Conservation (phyloP, 2,113 vertebrate genomes). For the Physeter macrocephalus region DNA sequence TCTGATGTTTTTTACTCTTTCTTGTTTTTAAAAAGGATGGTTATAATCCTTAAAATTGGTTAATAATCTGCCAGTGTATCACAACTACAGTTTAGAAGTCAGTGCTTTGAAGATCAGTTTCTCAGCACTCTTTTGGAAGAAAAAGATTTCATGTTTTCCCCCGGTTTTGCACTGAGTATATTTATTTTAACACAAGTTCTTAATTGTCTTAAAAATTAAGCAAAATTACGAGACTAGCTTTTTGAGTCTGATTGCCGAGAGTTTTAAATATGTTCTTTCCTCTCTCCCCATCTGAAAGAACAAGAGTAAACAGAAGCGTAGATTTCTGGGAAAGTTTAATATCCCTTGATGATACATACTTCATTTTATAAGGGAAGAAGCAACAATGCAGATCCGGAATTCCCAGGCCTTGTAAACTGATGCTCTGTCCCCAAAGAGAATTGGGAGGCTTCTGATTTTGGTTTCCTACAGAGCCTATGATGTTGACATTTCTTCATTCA, state of each 20-base stretch:
- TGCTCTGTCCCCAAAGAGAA: neutral
- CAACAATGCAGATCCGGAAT: neutral
- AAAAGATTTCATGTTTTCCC: neutral
- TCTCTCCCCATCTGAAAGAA: neutral
- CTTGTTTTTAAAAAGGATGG: neutral
- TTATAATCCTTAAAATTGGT: neutral
- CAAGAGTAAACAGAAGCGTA: neutral
- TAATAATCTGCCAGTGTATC: neutral
- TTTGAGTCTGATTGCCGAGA: neutral
- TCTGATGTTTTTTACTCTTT: neutral
- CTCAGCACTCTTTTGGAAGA: neutral
- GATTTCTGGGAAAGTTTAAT: neutral
- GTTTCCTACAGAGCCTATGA: neutral
- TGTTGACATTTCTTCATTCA: neutral
- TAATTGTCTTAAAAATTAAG: neutral
- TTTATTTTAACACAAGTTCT: neutral
- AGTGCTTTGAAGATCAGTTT: neutral
- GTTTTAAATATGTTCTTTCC: neutral
- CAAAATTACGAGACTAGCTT: neutral
- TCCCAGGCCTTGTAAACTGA: neutral
- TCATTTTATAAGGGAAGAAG: neutral
- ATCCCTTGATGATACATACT: neutral
- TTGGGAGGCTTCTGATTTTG: neutral
- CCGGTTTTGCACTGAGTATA: neutral
- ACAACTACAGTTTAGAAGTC: neutral